These are phyloP conservation scores for Scaptomyza parva DNA, from an alignment of 2,888 invertebrate species.

Conservation along the genomic window DNA sequence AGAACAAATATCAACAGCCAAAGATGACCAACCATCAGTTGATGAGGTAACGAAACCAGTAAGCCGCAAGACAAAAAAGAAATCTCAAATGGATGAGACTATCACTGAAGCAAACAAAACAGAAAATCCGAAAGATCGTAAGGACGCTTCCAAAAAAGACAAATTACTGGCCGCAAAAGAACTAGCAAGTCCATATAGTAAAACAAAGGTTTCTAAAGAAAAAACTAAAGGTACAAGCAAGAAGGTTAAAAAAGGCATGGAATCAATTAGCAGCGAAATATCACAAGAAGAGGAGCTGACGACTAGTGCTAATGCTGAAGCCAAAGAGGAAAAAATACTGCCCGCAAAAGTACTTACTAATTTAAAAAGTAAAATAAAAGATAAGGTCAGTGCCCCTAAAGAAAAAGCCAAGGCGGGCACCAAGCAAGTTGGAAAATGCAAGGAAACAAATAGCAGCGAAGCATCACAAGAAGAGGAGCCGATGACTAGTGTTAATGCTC, in stretches of 20 bases:
- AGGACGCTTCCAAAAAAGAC: not conserved
- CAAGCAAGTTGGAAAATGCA: not conserved
- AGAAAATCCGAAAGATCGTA: not conserved
- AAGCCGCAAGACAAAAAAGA: not conserved
- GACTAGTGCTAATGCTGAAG: constrained; percentile 1
- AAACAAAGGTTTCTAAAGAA: not conserved
- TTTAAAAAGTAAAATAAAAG: too few relatives aligned
- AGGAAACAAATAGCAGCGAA: too few relatives aligned
- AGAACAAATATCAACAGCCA: not conserved
- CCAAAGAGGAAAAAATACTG: too few relatives aligned
- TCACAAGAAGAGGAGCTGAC: not conserved
- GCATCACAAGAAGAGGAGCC: not conserved
- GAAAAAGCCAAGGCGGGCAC: too few relatives aligned
- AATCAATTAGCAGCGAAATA: not conserved
- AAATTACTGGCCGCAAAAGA: not conserved
- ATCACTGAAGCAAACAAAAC: not conserved
- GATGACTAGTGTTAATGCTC: too few relatives aligned
- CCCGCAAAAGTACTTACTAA: too few relatives aligned
- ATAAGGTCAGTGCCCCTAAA: too few relatives aligned
- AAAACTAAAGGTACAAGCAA: not conserved
- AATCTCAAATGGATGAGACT: not conserved
- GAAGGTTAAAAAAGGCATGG: not conserved
- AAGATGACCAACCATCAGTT: not conserved
- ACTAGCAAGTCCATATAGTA: too few relatives aligned
- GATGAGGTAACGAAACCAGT: not conserved